Evolutionary conservation across 2,113 vertebrate species (phyloP).

Genomic region (Sorex araneus): DNA sequence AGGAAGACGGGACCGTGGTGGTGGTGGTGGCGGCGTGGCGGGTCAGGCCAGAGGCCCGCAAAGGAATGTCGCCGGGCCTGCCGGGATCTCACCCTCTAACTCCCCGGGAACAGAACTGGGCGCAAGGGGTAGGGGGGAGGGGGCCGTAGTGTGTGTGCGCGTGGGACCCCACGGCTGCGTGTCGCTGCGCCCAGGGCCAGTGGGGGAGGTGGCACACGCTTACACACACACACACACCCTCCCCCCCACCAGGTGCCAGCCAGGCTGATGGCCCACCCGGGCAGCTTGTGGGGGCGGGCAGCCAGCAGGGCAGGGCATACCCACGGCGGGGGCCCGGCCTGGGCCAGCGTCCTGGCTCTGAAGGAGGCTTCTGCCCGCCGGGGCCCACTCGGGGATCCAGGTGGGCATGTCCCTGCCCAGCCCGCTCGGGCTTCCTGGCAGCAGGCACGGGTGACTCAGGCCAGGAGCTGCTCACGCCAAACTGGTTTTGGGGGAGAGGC

Average conservation of each 20-base stretch:
- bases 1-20: slow-evolving; percentile 52
- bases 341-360: not conserved
- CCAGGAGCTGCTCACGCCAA: slow-evolving; percentile 35
- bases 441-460: slow-evolving; percentile 67
- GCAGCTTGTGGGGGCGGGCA: no score
- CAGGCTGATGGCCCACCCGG: no score
- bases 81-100: not conserved
- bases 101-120: not conserved
- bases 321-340: not conserved
- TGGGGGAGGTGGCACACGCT: no score
- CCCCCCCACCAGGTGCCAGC: no score
- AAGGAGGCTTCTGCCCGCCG: not conserved
- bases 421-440: slow-evolving; percentile 48
- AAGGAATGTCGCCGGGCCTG: slow-evolving; percentile 82
- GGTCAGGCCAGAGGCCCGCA: slow-evolving; percentile 66
- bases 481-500: slow-evolving; percentile 54
- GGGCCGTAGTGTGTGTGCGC: no score
- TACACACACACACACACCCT: no score
- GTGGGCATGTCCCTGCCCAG: slow-evolving; percentile 41
- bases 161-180: no score
- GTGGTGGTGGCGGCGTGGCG: no score
- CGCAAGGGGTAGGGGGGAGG: no score
- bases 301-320: not conserved
- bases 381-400: not conserved
- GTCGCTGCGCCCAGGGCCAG: no score